These are phyloP conservation scores for Syngnathus floridae DNA, from an alignment of 2,113 vertebrate genomes.

Conservation along the genomic window DNA sequence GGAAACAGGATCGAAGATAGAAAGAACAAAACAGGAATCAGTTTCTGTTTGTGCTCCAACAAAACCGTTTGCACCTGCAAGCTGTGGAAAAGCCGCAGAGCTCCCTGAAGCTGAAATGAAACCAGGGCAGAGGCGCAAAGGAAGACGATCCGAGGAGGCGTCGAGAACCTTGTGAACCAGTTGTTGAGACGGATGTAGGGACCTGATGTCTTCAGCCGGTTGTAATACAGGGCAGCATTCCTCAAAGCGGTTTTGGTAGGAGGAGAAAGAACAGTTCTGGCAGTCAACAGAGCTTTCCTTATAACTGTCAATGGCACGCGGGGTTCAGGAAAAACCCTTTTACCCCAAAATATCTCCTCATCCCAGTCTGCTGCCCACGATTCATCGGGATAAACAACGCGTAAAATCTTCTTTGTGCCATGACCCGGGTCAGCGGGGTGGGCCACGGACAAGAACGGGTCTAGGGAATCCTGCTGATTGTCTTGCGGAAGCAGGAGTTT, in stretches of 20 bases:
- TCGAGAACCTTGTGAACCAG: background rate
- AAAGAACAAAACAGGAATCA: background rate
- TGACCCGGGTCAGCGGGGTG: background rate
- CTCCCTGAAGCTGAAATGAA: too few relatives aligned
- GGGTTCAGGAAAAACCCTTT: too few relatives aligned
- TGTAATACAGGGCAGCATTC: too few relatives aligned
- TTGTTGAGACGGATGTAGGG: background rate
- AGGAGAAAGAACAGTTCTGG: background rate
- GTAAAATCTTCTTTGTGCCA: background rate
- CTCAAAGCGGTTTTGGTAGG: too few relatives aligned
- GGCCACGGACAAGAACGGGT: background rate
- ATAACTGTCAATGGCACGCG: background rate
- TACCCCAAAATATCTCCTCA: constrained; percentile 4
- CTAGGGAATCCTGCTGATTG: background rate
- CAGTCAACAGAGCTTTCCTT: too few relatives aligned
- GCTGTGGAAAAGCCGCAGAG: background rate
- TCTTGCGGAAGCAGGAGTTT: background rate
- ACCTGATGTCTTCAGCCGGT: background rate
- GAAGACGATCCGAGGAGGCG: background rate
- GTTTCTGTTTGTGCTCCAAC: background rate
- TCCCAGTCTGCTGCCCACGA: background rate
- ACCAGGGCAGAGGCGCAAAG: background rate
- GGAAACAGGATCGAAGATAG: background rate
- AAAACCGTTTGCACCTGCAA: background rate
- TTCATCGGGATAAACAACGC: background rate